These are phyloP conservation scores for Hydractinia echinata DNA, from an alignment of 30 jellyfish, hydroid and myxozoan species.

Conservation along the genomic window DNA sequence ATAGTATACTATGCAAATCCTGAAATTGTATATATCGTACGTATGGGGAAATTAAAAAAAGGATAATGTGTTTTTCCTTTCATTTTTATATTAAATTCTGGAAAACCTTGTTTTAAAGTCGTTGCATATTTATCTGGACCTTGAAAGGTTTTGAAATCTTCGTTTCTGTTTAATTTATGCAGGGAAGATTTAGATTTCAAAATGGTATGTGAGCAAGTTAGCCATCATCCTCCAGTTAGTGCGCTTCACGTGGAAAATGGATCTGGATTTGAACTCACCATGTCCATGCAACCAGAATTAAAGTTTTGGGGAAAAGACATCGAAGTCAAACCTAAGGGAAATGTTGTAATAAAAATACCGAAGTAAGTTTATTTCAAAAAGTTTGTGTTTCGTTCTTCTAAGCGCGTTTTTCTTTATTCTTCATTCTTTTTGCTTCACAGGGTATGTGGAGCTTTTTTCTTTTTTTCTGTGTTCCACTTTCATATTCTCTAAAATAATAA, in stretches of 20 bases:
- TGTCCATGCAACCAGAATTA: conserved; percentile 78
- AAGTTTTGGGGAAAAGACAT: conserved; percentile 93
- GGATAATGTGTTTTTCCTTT: too few species aligned
- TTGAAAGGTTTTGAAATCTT: too few species aligned
- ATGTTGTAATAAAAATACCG: conserved; percentile 70
- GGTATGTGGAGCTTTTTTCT: background rate
- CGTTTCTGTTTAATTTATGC: background rate
- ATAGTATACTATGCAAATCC: too few species aligned
- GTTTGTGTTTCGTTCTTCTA: background rate
- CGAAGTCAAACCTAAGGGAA: conserved; percentile 86
- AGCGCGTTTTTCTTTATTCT: background rate
- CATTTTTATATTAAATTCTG: too few species aligned
- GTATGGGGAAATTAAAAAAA: too few species aligned
- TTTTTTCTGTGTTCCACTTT: background rate
- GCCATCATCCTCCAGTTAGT: conserved; percentile 98
- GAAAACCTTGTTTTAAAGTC: too few species aligned
- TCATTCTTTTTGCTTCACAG: background rate
- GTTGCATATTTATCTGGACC: too few species aligned
- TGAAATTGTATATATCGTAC: too few species aligned
- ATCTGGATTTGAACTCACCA: conserved; percentile 43
- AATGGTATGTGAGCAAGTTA: conserved; percentile 82
- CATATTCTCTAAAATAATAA: too few species aligned
- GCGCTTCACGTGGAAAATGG: conserved; percentile 66
- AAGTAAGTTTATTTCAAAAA: conserved; percentile 39
- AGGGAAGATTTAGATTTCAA: conserved; percentile 79